Base-by-base conservation (phyloP, 2,888 invertebrate genomes). In the Cabera pusaria region DNA sequence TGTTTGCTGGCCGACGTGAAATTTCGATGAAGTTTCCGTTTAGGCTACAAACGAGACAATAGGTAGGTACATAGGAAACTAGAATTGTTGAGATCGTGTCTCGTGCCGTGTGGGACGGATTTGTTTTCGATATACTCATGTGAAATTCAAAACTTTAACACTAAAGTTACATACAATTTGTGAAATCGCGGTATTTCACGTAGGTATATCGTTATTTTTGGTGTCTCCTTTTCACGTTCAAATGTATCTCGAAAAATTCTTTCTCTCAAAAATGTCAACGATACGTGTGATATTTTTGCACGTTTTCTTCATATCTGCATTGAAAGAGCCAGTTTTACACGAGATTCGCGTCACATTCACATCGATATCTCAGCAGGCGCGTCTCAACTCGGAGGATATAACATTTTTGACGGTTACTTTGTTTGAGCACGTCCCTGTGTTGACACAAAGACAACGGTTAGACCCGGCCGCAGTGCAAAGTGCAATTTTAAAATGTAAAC, bases 401-500 rank as follows among this genome's bases (percentile, higher is more conserved):
- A 73, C 71, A 77, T 76, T 82, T 82, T 83, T 77, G 81, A 78
- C 72, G 72, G 73, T 75, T 74, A 83, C 79, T 75, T 68, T 83
- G 86, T 87, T 84, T 86, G 77, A 76, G 70, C 75, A 82, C 67
- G 77, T 70, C 67, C 60, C 70, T 45, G 58, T 70, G 82, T 79
- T 76, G 76, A 75, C 76, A 77, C 73, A 74, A 77, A 80, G 74
- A 77, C 72, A 64, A 59, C 65, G 75, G 72, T 67, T 65, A 80
- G 71, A 72, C 72, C 71, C 62, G 61, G 73, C 71, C 73, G 71
- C 76, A 74, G 76, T 81, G 84, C 81, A 86, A 84, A 86, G 86
- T 85, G 87, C 86, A 87, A 88, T 87, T 88, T 87, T 81, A 80
- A 83, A 86, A 81, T 77, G 84, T 85, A 87, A 87, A 87, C 85